Conservation (phyloP, 2,888 invertebrate species). For the Helicoverpa assulta region DNA sequence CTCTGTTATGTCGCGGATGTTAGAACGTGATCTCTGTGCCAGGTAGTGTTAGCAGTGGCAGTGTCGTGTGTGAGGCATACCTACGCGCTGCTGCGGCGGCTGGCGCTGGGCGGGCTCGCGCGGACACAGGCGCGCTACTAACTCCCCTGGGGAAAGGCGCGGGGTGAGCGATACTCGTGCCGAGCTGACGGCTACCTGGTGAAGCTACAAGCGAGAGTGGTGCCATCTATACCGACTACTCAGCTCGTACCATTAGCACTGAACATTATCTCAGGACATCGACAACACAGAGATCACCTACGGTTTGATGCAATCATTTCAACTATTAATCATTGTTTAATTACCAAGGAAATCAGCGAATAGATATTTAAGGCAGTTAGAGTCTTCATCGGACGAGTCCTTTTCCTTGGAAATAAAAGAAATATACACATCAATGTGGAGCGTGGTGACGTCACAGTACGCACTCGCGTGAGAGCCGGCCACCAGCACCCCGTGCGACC, state of each 20-base stretch:
- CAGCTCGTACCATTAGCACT: slow-evolving; percentile 71
- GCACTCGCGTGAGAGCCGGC: slow-evolving; percentile 43
- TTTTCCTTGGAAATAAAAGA: slow-evolving; percentile 85
- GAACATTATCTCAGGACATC: slow-evolving; percentile 77
- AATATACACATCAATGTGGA: slow-evolving; percentile 78
- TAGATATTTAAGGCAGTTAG: slow-evolving; percentile 93
- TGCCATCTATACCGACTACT: slow-evolving; percentile 74
- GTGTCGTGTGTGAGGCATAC: slow-evolving; percentile 58
- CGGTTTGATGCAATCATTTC: slow-evolving; percentile 72
- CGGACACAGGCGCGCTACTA: slow-evolving; percentile 80
- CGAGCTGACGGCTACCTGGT: slow-evolving; percentile 36
- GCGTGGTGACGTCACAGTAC: slow-evolving; percentile 49
- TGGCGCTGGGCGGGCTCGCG: slow-evolving; percentile 59
- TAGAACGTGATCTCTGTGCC: slow-evolving; percentile 77
- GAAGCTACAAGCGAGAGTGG: slow-evolving; percentile 62
- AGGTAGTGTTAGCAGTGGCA: slow-evolving; percentile 56
- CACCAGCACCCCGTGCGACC: slow-evolving; percentile 60
- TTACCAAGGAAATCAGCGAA: slow-evolving; percentile 93
- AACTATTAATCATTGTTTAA: slow-evolving; percentile 64
- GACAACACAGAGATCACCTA: slow-evolving; percentile 86
- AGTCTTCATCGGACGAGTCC: slow-evolving; percentile 89
- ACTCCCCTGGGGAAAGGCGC: slow-evolving; percentile 82
- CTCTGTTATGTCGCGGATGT: slow-evolving; percentile 64
- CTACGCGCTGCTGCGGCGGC: slow-evolving; percentile 38
- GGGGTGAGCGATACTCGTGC: slow-evolving; percentile 55